These are phyloP conservation scores for Cyprinus carpio DNA, from an alignment of 2,113 vertebrate species.

Conservation along the genomic window DNA sequence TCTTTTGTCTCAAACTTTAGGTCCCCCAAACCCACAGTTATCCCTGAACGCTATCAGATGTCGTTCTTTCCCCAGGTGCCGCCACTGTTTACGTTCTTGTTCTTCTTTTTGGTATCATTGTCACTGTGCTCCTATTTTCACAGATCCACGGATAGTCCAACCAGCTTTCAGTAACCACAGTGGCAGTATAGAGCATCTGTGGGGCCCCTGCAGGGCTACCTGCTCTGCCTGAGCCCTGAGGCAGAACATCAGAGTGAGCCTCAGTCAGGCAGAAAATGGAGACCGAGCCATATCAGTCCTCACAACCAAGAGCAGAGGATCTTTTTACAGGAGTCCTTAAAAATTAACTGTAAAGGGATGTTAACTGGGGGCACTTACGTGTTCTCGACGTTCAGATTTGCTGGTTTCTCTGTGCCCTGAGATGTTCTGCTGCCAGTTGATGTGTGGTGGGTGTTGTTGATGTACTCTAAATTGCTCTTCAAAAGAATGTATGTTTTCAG, in stretches of 20 bases:
- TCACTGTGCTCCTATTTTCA: not conserved
- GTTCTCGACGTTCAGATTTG: slow-evolving; percentile 1
- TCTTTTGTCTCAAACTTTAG: slow-evolving; percentile 21
- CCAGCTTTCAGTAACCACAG: not conserved
- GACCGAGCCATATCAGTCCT: slow-evolving; percentile 57
- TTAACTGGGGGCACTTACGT: slow-evolving; percentile 61
- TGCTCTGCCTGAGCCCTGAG: slow-evolving; percentile 50
- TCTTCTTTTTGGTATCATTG: slow-evolving; percentile 10
- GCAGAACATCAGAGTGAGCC: slow-evolving; percentile 64
- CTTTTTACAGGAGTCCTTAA: slow-evolving; percentile 64
- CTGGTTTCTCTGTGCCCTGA: slow-evolving; percentile 6
- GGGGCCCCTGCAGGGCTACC: slow-evolving; percentile 51
- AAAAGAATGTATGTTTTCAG: slow-evolving; percentile 58
- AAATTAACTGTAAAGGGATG: slow-evolving; percentile 64
- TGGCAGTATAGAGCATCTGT: not conserved
- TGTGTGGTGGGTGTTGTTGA: slow-evolving; percentile 58
- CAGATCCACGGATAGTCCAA: slow-evolving; percentile 1
- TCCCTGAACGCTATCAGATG: not conserved
- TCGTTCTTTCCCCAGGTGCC: not conserved
- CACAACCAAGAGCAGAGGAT: slow-evolving; percentile 64
- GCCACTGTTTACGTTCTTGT: not conserved
- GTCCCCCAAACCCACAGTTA: not conserved
- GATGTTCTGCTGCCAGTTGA: slow-evolving; percentile 54
- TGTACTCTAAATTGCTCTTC: slow-evolving; percentile 65
- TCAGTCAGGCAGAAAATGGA: slow-evolving; percentile 75